Percentiles rank a stretch among this genome's conserved stretches.
Conservation (phyloP, 2,888 invertebrate genomes). For the Trimorus sp. region DNA sequence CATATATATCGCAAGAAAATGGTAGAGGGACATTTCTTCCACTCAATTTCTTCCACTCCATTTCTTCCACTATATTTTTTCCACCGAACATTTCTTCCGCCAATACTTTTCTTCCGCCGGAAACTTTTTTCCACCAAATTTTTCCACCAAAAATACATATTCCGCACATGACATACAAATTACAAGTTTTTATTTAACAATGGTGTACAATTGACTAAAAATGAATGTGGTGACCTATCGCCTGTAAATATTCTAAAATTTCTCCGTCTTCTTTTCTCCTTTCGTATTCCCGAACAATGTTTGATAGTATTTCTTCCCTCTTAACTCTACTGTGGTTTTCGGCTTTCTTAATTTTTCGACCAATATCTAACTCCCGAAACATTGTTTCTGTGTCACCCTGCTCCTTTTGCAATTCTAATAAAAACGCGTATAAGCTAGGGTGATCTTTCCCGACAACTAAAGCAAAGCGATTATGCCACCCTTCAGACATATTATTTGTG, state of each 20-base stretch:
- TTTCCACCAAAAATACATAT: conserved; percentile 5
- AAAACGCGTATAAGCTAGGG: neutral
- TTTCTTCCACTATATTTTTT: conserved; percentile 7
- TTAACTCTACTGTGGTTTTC: conserved; percentile 16
- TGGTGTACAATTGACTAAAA: neutral
- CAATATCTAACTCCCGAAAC: conserved; percentile 4
- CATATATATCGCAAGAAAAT: too few species aligned
- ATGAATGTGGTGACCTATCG: conserved; percentile 15
- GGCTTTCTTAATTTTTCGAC: conserved; percentile 4
- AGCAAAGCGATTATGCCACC: conserved; percentile 1
- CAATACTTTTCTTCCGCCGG: neutral
- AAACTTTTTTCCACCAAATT: conserved; percentile 10
- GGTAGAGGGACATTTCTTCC: conserved; percentile 12
- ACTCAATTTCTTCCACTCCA: conserved; percentile 3
- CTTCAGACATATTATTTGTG: neutral
- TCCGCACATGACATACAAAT: too few species aligned
- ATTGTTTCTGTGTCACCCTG: neutral
- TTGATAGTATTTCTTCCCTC: conserved; percentile 6
- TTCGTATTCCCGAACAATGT: conserved; percentile 11
- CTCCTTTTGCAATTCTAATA: conserved; percentile 2
- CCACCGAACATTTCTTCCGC: neutral
- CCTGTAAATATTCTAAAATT: conserved; percentile 14
- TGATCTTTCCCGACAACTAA: neutral
- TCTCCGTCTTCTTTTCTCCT: conserved; percentile 11
- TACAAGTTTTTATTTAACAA: too few species aligned